These are phyloP conservation scores for Ondatra zibethicus DNA, from an alignment of 2,113 vertebrate species.

Conservation along the genomic window DNA sequence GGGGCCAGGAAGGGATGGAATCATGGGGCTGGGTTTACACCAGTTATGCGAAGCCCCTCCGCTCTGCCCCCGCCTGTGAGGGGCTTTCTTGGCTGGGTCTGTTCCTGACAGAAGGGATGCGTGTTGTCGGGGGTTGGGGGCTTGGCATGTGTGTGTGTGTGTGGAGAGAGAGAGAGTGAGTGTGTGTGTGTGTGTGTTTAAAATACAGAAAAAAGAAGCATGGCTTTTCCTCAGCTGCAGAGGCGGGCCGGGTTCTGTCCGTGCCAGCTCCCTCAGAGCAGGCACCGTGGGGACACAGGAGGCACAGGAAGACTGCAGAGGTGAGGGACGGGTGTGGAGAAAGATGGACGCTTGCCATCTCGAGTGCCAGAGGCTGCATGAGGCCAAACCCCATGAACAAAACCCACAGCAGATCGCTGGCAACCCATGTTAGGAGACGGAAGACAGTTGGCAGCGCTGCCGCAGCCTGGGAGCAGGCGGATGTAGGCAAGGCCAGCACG, in stretches of 20 bases:
- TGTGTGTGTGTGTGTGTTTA: constrained; percentile 53
- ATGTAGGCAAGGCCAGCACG: background rate
- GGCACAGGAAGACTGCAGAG: constrained; percentile 74
- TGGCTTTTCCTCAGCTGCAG: constrained; percentile 82
- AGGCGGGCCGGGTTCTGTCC: constrained; percentile 78
- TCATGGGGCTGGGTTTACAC: background rate
- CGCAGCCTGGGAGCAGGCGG: constrained; percentile 59
- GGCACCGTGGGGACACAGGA: constrained; percentile 83
- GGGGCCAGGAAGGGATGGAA: constrained; percentile 13
- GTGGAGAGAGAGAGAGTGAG: background rate
- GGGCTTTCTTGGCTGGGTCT: constrained; percentile 78
- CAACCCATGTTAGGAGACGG: constrained; percentile 65
- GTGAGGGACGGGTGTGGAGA: constrained; percentile 75
- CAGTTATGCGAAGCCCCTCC: constrained; percentile 27
- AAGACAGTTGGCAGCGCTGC: constrained; percentile 73
- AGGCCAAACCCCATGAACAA: constrained; percentile 81
- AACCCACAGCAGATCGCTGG: constrained; percentile 67
- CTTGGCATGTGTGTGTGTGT: constrained; percentile 62
- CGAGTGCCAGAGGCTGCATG: constrained; percentile 80
- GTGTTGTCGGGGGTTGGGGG: constrained; percentile 73
- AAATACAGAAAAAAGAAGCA: constrained; percentile 34
- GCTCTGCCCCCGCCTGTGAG: constrained; percentile 63
- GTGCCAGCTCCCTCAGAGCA: constrained; percentile 85
- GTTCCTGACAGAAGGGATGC: constrained; percentile 84
- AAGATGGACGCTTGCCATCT: constrained; percentile 87